Conservation (phyloP, 2,113 vertebrate species). For the Hemibagrus wyckioides region DNA sequence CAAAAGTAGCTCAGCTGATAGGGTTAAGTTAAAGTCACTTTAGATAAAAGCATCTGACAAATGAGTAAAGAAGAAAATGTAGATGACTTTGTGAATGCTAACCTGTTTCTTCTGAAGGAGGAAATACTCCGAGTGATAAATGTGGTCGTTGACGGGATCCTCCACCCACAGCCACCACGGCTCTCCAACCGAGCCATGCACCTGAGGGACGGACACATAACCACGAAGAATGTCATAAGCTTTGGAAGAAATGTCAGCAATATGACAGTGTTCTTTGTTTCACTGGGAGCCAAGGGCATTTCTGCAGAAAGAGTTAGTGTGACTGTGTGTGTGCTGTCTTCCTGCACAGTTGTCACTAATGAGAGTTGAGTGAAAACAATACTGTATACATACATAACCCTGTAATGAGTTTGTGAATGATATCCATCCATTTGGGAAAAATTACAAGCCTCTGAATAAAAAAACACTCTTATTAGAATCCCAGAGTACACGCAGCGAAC, state of each 20-base stretch:
- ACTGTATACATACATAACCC: conserved; percentile 7
- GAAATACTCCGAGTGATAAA: conserved; percentile 98
- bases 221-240: neutral
- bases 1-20: neutral
- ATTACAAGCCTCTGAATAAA: conserved; percentile 35
- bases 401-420: conserved; percentile 38
- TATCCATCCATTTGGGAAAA: conserved; percentile 25
- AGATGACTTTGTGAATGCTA: neutral
- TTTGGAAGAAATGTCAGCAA: neutral
- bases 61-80: neutral
- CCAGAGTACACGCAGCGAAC: neutral
- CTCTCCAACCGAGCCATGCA: conserved; percentile 92
- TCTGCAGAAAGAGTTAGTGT: neutral
- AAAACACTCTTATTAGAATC: conserved; percentile 32
- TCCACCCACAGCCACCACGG: conserved; percentile 99
- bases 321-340: neutral
- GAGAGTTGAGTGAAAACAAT: neutral
- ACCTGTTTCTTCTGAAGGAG: conserved; percentile 99
- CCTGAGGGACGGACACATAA: conserved; percentile 69
- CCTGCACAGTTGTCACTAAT: neutral
- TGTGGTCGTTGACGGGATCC: conserved; percentile 95
- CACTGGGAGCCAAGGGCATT: neutral
- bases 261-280: neutral
- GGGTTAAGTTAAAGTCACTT: neutral
- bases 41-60: neutral